phyloP scores from a whole-genome alignment of 1,140 invertebrate genomes.

The Plectus sambesii region DNA sequence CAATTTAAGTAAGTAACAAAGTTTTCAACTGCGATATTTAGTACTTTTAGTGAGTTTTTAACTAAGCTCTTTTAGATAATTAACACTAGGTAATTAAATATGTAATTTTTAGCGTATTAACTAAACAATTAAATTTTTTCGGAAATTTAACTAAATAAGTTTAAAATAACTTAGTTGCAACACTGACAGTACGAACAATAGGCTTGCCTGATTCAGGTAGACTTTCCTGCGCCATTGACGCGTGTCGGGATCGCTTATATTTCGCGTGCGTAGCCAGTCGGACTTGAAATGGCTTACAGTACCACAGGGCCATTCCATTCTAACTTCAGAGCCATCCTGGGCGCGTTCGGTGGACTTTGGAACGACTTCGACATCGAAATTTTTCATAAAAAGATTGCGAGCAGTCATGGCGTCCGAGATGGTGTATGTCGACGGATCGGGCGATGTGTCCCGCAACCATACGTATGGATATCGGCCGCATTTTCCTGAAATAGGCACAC shows the following conservation, averaged over 20 bases:
- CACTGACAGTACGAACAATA: too few relatives aligned
- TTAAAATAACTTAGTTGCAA: too few relatives aligned
- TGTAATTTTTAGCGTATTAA: too few relatives aligned
- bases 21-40: too few relatives aligned
- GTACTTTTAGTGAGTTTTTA: too few relatives aligned
- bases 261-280: conserved; percentile 31
- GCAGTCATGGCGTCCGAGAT: conserved; percentile 36
- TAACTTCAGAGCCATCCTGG: conserved; percentile 9
- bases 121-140: too few relatives aligned
- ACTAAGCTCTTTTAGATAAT: too few relatives aligned
- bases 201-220: conserved; percentile 29
- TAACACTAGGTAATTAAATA: too few relatives aligned
- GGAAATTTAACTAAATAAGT: too few relatives aligned
- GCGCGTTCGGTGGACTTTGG: conserved; percentile 9
- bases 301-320: conserved; percentile 22
- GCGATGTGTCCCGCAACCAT: conserved; percentile 37
- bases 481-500: conserved; percentile 21
- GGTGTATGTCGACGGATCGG: conserved; percentile 31
- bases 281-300: conserved; percentile 15
- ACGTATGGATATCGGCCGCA: conserved; percentile 31
- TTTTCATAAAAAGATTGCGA: conserved; percentile 26
- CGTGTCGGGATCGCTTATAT: conserved; percentile 21
- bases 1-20: too few relatives aligned
- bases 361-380: conserved; percentile 29
- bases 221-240: conserved; percentile 18